These are phyloP conservation scores for Anthopleura xanthogrammica DNA, from an alignment of 92 coral and sea anemone species.

Conservation along the genomic window DNA sequence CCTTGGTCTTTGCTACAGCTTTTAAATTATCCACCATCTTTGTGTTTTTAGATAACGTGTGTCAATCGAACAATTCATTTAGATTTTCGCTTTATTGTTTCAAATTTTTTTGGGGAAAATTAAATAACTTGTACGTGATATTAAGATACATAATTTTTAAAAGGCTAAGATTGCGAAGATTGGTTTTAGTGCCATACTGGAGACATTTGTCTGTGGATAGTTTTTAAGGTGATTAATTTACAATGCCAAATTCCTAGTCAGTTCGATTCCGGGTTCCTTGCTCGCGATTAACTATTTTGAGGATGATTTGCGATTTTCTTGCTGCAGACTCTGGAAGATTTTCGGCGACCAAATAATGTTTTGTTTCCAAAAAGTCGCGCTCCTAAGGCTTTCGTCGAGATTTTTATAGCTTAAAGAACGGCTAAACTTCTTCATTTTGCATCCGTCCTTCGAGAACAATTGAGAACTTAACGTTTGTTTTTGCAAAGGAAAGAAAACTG, in stretches of 20 bases:
- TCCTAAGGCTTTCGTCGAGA: not conserved
- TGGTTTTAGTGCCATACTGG: not conserved
- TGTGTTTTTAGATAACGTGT: not conserved
- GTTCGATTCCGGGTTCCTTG: not conserved
- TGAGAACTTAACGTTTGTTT: too few relatives aligned
- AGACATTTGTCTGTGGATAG: not conserved
- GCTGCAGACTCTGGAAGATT: not conserved
- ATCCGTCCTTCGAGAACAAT: not conserved
- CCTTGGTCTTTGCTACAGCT: not conserved
- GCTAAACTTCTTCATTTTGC: not conserved
- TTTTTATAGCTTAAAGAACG: not conserved
- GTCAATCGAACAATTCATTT: not conserved
- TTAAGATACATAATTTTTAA: not conserved
- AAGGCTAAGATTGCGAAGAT: not conserved
- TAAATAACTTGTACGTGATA: not conserved
- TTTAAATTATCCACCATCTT: not conserved
- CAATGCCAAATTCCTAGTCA: not conserved
- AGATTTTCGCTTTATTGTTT: not conserved
- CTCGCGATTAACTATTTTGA: not conserved
- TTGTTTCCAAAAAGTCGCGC: not conserved
- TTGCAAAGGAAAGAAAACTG: too few relatives aligned
- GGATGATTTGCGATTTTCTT: not conserved
- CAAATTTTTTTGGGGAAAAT: not conserved
- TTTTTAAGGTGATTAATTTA: not conserved
- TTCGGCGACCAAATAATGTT: not conserved